Base-by-base conservation (phyloP, 1,140 invertebrate genomes). In the Euglossa dilemma region DNA sequence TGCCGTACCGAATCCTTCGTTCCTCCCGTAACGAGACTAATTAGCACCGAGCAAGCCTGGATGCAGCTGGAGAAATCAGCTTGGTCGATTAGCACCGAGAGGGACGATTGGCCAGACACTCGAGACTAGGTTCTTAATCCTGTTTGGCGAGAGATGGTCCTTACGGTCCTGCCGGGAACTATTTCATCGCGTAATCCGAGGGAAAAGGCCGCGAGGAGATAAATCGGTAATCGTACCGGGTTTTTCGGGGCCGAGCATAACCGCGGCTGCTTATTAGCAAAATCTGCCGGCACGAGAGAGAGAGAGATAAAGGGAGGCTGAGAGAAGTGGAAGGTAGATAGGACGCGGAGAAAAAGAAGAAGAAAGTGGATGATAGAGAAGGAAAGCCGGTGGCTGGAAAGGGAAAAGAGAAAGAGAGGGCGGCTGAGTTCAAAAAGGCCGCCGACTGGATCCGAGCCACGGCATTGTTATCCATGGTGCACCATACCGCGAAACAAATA, bases 381-480 rank as follows among this genome's bases (percentile, higher is more conserved):
- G n/a, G 56, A n/a, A 57, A 57, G 54, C 9, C 14, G 50, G 14
- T 52, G n/a, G 18, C 16, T 66, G 20, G 12, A 12, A 56, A n/a
- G 36, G 56, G 63, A 64, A 66, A 63, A 45, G 72, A 57, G 56
- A 25, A 72, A 59, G 63, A 70, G 67, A 71, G 70, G 75, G 80
- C 90, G 90, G 78, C 89, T 90, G 88, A 54, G 87, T 92, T 93
- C 91, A 92, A 93, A 93, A 90, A 90, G 83, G 84, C 91, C 90
- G 92, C 79, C 83, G 83, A 85, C 81, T 83, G 67, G 67, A 81
- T 85, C 81, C 80, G 69, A 77, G 72, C 82, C 71, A 71, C n/a
- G n/a, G 72, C 72, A 90, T 91, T 92, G 87, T 90, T 86, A 66
- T 47, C 56, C 80, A 77, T 71, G 50, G 59, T 83, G 87, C 83